phyloP scores from a whole-genome alignment of 2,797 vertebrate species.

The Pagetopsis macropterus region DNA sequence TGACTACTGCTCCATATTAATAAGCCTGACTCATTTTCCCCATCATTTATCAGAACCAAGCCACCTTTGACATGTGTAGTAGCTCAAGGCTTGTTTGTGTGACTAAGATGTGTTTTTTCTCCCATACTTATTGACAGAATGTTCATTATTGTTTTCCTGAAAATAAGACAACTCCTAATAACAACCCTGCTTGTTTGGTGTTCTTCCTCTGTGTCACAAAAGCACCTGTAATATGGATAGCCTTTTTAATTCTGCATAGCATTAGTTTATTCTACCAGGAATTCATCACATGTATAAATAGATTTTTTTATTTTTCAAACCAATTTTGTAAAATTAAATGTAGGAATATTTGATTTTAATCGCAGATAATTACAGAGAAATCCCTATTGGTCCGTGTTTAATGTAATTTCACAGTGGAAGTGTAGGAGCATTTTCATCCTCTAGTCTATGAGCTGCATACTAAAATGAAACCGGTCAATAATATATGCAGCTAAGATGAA shows the following conservation, averaged over 20 bases:
- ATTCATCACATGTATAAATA: background rate
- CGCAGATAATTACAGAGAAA: slow-evolving; percentile 4
- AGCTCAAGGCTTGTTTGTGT: slow-evolving; percentile 30
- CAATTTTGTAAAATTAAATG: background rate
- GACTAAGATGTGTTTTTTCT: background rate
- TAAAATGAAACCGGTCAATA: slow-evolving; percentile 22
- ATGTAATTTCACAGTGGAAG: slow-evolving; percentile 21
- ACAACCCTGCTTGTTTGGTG: slow-evolving; percentile 6
- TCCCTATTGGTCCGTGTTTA: slow-evolving; percentile 20
- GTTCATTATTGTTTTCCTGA: slow-evolving; percentile 7
- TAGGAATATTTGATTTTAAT: background rate
- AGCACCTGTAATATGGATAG: slow-evolving; percentile 16
- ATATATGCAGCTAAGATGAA: slow-evolving; percentile 7
- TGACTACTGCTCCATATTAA: slow-evolving; percentile 48
- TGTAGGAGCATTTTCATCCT: slow-evolving; percentile 15
- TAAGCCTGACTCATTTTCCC: slow-evolving; percentile 36
- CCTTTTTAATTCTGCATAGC: slow-evolving; percentile 8
- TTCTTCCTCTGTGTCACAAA: background rate
- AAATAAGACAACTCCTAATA: slow-evolving; percentile 17
- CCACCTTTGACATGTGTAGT: slow-evolving; percentile 22
- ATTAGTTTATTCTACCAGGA: background rate
- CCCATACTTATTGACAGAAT: background rate
- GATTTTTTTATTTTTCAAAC: background rate
- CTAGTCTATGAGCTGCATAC: background rate
- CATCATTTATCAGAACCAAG: slow-evolving; percentile 32